Base-by-base conservation (phyloP, 2,113 vertebrate species). In the Glareola pratincola region DNA sequence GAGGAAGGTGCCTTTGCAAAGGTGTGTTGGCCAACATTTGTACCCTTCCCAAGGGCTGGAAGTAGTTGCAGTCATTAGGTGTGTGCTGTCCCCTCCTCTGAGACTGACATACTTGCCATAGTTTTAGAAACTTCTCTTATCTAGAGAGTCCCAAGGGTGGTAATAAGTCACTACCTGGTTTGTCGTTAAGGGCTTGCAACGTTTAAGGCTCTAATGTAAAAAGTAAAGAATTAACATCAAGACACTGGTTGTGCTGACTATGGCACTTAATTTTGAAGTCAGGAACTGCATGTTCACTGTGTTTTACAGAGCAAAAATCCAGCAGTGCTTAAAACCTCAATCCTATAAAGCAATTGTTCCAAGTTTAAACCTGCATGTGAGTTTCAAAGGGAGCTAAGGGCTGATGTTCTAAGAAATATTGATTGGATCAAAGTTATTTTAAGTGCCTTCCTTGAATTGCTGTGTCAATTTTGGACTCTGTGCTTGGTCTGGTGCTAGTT, bases 11-110 rank as follows among this genome's bases (percentile, higher is more conserved):
- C 47, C 12, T 83, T 59, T 37, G 26, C 18, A 41, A 36, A 30
- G 69, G 43, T 74, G 10, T 0, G 0, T 4, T 50, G 20, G 29
- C 51, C 73, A 36, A 29, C 9, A 9, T 62, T 36, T 54, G n/a
- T 82, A 26, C 21, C 45, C 4, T 91, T 80, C 37, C 41, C 34
- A 17, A 39, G 34, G 60, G 15, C 8, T 68, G 39, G 51, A 54
- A 53, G 60, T 59, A 71, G 37, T 32, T 59, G 54, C 73, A 50
- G 1, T 75, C 37, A 17, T 41, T 29, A 37, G 24, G 8, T 32
- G 22, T 32, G 4, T 47, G 16, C 59, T 76, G 14, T 36, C 59
- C 36, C 37, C 41, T 72, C 22, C 41, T 51, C 48, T 8, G 47
- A 59, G 59, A 4, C 29, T 21, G 29, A 21, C 6, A 8, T n/a